Percentiles rank a stretch among this genome's conserved stretches.
Conservation (phyloP, 1,140 invertebrate genomes). For the Mycetomoellerius zeteki region DNA sequence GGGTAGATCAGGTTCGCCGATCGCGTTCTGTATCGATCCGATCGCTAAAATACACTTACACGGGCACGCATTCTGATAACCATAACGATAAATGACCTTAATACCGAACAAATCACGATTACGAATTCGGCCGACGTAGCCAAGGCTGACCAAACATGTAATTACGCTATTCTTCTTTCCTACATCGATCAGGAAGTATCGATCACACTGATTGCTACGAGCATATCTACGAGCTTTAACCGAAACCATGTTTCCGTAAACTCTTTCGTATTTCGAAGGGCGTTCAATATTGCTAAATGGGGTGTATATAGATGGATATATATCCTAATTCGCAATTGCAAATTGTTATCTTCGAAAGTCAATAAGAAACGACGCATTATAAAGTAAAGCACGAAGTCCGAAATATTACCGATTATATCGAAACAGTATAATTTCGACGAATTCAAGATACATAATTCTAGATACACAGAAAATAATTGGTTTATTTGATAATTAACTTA, state of each 20-base stretch:
- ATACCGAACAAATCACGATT: constrained; percentile 49
- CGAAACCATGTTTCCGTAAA: constrained; percentile 3
- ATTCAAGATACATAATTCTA: constrained; percentile 35
- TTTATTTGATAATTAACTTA: not conserved
- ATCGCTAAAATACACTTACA: constrained; percentile 59
- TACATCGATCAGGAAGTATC: constrained; percentile 9
- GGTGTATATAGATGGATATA: not conserved
- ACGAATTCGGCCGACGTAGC: constrained; percentile 63
- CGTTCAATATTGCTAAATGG: not conserved
- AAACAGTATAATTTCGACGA: constrained; percentile 39
- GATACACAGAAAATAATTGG: not conserved
- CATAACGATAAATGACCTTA: constrained; percentile 39
- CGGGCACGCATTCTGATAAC: constrained; percentile 58
- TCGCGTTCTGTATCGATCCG: constrained; percentile 72
- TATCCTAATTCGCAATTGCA: constrained; percentile 12
- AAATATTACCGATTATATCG: constrained; percentile 9
- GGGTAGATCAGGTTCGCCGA: constrained; percentile 52
- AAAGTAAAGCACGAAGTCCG: constrained; percentile 9
- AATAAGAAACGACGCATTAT: constrained; percentile 3
- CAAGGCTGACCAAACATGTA: constrained; percentile 55
- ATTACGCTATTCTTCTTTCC: constrained; percentile 52
- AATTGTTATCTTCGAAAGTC: constrained; percentile 26
- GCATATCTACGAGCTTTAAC: constrained; percentile 1
- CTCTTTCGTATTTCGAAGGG: constrained; percentile 12
- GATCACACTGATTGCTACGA: constrained; percentile 17